Percentiles rank a stretch among this genome's conserved stretches.
phyloP scores from a whole-genome alignment of 2,113 vertebrate genomes.

The Percina caprodes region DNA sequence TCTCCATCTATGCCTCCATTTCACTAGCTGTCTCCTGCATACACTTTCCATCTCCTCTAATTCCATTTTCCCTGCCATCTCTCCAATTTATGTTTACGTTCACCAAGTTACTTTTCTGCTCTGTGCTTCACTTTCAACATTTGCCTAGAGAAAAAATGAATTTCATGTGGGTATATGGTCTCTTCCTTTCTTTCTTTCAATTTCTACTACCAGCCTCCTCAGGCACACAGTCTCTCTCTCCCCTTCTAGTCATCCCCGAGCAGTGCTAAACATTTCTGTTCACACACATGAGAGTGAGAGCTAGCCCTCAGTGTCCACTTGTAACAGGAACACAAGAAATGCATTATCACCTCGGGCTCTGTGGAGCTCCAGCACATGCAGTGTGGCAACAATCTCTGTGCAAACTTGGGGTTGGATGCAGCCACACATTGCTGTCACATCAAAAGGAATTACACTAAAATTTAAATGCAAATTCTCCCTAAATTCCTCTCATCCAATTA shows the following conservation, averaged over 20 bases:
- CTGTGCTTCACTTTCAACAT: conserved; percentile 40
- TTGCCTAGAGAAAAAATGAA: conserved; percentile 49
- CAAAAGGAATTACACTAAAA: conserved; percentile 59
- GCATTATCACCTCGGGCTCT: conserved; percentile 73
- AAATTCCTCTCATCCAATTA: conserved; percentile 64
- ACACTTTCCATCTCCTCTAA: conserved; percentile 37
- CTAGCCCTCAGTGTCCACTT: conserved; percentile 66
- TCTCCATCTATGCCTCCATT: conserved; percentile 58
- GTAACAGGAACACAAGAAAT: conserved; percentile 77
- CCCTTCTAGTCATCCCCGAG: conserved; percentile 17
- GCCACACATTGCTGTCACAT: conserved; percentile 44
- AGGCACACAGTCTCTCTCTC: conserved; percentile 13
- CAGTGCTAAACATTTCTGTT: conserved; percentile 71
- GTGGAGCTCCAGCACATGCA: conserved; percentile 34
- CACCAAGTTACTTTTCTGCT: conserved; percentile 30
- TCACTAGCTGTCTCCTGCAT: conserved; percentile 62
- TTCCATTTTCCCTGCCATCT: conserved; percentile 55
- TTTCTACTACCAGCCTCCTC: conserved; percentile 51
- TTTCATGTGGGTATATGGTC: conserved; percentile 52
- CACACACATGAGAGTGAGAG: conserved; percentile 61
- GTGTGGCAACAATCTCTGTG: conserved; percentile 43
- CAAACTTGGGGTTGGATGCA: conserved; percentile 36
- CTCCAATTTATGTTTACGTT: conserved; percentile 43
- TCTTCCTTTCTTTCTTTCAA: conserved; percentile 48
- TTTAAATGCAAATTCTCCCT: conserved; percentile 57